phyloP scores from a whole-genome alignment of 2,888 invertebrate species.

The Cryptocephalus primarius region DNA sequence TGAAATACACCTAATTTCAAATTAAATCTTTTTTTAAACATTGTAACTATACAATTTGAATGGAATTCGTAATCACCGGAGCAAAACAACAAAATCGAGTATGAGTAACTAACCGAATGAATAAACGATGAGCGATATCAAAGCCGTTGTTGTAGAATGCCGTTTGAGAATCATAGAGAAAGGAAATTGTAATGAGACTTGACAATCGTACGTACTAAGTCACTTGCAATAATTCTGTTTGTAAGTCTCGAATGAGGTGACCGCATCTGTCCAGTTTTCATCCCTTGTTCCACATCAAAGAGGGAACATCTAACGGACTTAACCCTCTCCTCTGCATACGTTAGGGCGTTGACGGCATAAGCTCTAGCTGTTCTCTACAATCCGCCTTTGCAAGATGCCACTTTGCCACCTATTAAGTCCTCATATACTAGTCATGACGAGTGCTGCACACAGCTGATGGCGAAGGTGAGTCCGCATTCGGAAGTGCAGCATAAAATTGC shows the following conservation, averaged over 20 bases:
- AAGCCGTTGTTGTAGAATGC: conserved; percentile 2
- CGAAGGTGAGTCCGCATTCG: too few relatives aligned
- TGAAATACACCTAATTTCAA: too few relatives aligned
- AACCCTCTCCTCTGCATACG: conserved; percentile 12
- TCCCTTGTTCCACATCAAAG: conserved; percentile 28
- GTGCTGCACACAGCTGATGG: too few relatives aligned
- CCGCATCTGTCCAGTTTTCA: conserved; percentile 31
- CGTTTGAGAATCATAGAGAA: conserved; percentile 12
- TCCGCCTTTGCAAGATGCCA: conserved; percentile 4
- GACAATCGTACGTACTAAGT: conserved; percentile 30
- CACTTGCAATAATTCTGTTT: conserved; percentile 36
- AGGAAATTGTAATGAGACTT: conserved; percentile 26
- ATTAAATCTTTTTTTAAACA: too few relatives aligned
- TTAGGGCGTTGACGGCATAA: conserved; percentile 11
- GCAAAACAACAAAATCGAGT: too few relatives aligned
- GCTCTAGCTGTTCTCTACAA: background rate
- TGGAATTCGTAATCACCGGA: too few relatives aligned
- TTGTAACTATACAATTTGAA: too few relatives aligned
- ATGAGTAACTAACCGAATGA: background rate
- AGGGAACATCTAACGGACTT: conserved; percentile 13
- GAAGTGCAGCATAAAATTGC: too few relatives aligned
- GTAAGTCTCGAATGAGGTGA: conserved; percentile 30
- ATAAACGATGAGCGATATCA: background rate
- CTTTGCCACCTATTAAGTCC: background rate
- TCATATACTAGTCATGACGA: too few relatives aligned